Evolutionary conservation across 2,888 invertebrate species (phyloP), one percentile per base, ranked within the genome.

Genomic region (Epirrhoe alternata): DNA sequence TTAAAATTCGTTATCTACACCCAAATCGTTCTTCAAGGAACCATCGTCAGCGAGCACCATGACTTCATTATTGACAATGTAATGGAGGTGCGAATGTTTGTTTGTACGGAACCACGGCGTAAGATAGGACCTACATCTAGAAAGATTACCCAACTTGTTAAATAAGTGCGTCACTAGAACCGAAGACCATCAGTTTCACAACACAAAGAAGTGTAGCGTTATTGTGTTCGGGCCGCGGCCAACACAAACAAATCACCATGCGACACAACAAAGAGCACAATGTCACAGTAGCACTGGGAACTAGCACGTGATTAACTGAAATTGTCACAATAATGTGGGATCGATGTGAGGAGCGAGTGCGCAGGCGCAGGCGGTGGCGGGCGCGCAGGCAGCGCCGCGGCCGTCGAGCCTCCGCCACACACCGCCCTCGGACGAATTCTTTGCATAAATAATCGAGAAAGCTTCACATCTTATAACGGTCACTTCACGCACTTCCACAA

Each of bases 401-500:
- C 86, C 83, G 84, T 78, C 82, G 80, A 89, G 88, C 91, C 90
- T 90, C 80, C 38, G 47, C 86, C 87, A 88, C 86, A 86, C 87
- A 88, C 86, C 88, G 91, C 92, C 92, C 86, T 90, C 89, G 80
- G 86, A 89, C 68, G 86, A 91, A 92, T 92, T 91, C 90, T 88
- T 91, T 90, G 92, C 89, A 91, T 93, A 88, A 89, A 91, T 90
- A 92, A 88, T 81, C 84, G 88, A 87, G 92, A 92, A 92, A 92
- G 90, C 92, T 90, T 70, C 77, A 54, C 65, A 68, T 61, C 78
- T 79, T 78, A 74, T 77, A 73, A 78, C 84, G 84, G 82, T 82
- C 90, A 90, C 90, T 89, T 83, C 83, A 76, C 74, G 77, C 89
- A 90, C 92, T 84, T 89, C 87, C 86, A 67, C 55, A 78, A 81